These are phyloP conservation scores for Aethes cnicana DNA, from an alignment of 2,888 invertebrate genomes.

Conservation along the genomic window DNA sequence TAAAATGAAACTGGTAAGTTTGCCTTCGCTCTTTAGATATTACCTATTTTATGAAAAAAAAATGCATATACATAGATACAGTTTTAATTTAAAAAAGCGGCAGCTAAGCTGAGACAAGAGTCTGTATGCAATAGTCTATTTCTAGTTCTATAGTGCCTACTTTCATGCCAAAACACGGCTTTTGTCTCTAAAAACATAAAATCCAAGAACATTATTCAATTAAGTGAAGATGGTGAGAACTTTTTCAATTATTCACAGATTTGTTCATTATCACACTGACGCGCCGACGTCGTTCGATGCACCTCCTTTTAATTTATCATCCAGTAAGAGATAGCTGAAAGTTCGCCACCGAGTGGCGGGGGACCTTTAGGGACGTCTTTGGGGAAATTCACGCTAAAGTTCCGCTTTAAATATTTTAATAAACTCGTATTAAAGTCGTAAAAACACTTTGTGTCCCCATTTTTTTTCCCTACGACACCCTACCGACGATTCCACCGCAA, in stretches of 20 bases:
- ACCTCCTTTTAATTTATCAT: conserved; percentile 73
- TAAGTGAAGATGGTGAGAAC: conserved; percentile 19
- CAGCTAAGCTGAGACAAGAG: conserved; percentile 37
- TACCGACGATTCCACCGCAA: conserved; percentile 49
- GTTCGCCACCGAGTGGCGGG: conserved; percentile 58
- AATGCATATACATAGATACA: no score
- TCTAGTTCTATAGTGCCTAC: conserved; percentile 50
- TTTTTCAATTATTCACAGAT: conserved; percentile 21
- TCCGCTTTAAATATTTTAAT: conserved; percentile 81
- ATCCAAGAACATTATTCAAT: conserved; percentile 9
- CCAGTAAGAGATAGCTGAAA: conserved; percentile 60
- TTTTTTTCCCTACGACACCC: conserved; percentile 65
- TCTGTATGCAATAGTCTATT: conserved; percentile 62
- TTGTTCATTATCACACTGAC: conserved; percentile 32
- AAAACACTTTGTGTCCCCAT: conserved; percentile 76
- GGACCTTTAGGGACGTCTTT: conserved; percentile 71
- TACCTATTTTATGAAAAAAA: no score
- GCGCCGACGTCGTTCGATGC: conserved; percentile 53
- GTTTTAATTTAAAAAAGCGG: conserved; percentile 40
- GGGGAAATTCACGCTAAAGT: conserved; percentile 78
- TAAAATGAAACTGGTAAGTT: no score
- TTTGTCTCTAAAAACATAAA: conserved; percentile 3
- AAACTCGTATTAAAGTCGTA: conserved; percentile 79
- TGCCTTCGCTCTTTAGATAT: no score
- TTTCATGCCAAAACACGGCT: conserved; percentile 43